Percentiles rank a stretch among this genome's conserved stretches.
These are phyloP conservation scores for Caenorhabditis sinica DNA, from an alignment of 2,888 invertebrate genomes.

Conservation along the genomic window DNA sequence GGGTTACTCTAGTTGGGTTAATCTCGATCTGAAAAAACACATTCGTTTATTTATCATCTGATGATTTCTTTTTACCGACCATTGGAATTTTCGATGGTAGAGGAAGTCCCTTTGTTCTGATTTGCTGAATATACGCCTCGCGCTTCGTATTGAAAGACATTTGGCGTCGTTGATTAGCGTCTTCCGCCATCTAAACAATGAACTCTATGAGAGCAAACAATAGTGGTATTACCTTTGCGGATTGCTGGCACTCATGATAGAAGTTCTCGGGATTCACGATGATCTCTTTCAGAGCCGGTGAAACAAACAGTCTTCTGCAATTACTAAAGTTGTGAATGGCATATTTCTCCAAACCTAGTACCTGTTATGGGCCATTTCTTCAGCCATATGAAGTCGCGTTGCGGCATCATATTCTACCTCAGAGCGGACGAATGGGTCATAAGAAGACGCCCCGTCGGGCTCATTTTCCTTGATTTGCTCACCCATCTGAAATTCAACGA, in stretches of 20 bases:
- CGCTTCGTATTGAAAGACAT: conserved; percentile 49
- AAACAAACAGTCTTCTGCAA: conserved; percentile 35
- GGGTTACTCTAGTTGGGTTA: conserved; percentile 67
- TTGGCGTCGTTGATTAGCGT: conserved; percentile 38
- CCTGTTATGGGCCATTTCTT: conserved; percentile 38
- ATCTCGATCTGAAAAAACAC: conserved; percentile 49
- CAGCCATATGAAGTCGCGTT: conserved; percentile 42
- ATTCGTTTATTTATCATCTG: neutral
- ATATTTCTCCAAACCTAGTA: neutral
- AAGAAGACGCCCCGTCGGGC: conserved; percentile 23
- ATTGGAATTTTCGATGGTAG: conserved; percentile 52
- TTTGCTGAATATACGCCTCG: conserved; percentile 40
- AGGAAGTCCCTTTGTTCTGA: conserved; percentile 6
- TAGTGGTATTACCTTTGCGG: conserved; percentile 31
- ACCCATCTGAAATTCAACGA: conserved; percentile 38
- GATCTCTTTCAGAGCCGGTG: conserved; percentile 34
- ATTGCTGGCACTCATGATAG: conserved; percentile 49
- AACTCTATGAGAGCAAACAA: neutral
- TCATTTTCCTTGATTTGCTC: conserved; percentile 51
- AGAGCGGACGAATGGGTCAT: conserved; percentile 32
- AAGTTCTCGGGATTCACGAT: conserved; percentile 41
- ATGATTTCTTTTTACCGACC: neutral
- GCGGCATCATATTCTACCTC: conserved; percentile 20
- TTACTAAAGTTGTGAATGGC: neutral
- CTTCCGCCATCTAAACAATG: conserved; percentile 48